Evolutionary conservation across 2,888 invertebrate species (phyloP).

Genomic region (Folsomia manolachei): DNA sequence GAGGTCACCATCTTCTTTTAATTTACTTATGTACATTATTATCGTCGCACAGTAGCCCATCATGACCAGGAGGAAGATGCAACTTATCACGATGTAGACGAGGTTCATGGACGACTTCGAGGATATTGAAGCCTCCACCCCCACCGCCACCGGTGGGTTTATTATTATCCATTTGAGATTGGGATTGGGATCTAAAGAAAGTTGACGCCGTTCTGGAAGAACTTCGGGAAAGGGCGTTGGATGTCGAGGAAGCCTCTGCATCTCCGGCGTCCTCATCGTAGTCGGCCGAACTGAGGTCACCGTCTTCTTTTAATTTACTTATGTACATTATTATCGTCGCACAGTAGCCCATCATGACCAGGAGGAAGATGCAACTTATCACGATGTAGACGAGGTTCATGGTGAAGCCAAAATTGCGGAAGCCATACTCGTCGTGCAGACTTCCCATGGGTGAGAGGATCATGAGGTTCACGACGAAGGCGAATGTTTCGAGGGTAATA

Average conservation of each 20-base stretch:
- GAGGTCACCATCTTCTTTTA: slow-evolving; percentile 27
- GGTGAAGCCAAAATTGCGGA: slow-evolving; percentile 40
- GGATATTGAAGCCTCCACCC: too few relatives aligned
- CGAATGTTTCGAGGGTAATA: slow-evolving; percentile 38
- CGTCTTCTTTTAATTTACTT: slow-evolving; percentile 32
- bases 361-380: slow-evolving; percentile 33
- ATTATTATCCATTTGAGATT: slow-evolving; percentile 1
- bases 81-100: slow-evolving; percentile 34
- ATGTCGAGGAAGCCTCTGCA: slow-evolving; percentile 21
- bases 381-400: slow-evolving; percentile 36
- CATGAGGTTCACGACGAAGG: slow-evolving; percentile 39
- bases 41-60: slow-evolving; percentile 36
- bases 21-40: slow-evolving; percentile 36
- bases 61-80: slow-evolving; percentile 35
- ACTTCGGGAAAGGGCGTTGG: slow-evolving; percentile 23
- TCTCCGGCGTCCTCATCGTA: slow-evolving; percentile 30
- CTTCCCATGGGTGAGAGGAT: slow-evolving; percentile 37
- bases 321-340: slow-evolving; percentile 39
- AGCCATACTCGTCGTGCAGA: slow-evolving; percentile 37
- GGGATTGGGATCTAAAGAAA: not conserved
- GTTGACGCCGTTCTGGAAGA: slow-evolving; percentile 27
- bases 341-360: slow-evolving; percentile 36
- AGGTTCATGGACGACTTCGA: too few relatives aligned
- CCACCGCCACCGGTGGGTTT: not conserved
- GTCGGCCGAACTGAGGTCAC: slow-evolving; percentile 25